A percentile compares a stretch with the other conserved stretches of the same genome.
Conservation (phyloP, 2,113 vertebrate species). For the Pteruthius melanotis region DNA sequence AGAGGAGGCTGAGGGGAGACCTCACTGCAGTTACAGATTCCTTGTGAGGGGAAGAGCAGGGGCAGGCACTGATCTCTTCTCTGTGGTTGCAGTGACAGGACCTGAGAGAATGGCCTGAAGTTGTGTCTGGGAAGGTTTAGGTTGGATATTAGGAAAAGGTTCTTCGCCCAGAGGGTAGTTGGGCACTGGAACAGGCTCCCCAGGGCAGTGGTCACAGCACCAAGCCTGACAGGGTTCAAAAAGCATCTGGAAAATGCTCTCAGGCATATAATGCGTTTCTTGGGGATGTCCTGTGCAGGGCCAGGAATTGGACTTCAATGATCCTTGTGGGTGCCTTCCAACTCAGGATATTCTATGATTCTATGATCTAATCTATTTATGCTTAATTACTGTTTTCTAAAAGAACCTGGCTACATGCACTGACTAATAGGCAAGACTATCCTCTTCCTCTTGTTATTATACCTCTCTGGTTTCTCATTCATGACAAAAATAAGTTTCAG, state of each 20-base stretch:
- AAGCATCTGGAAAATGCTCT: accelerated
- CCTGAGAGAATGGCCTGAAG: neutral
- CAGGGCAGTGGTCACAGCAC: neutral
- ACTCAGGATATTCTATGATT: neutral
- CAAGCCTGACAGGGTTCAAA: neutral
- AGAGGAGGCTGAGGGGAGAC: neutral
- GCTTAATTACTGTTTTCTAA: constrained; percentile 27
- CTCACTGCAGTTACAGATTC: neutral
- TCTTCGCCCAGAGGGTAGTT: neutral
- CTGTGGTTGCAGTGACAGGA: neutral
- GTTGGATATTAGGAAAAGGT: neutral
- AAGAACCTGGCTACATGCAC: neutral
- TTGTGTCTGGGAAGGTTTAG: neutral
- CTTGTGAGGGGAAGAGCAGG: neutral
- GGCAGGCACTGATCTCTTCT: neutral
- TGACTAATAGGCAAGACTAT: neutral
- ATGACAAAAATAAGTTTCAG: neutral
- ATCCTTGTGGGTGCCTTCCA: neutral
- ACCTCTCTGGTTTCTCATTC: neutral
- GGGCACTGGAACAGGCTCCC: neutral
- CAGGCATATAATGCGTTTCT: neutral
- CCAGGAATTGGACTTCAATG: neutral
- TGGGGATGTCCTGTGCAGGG: neutral
- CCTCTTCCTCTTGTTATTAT: neutral
- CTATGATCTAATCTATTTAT: neutral